These are phyloP conservation scores for Seriola aureovittata DNA, from an alignment of 2,113 vertebrate species.

Conservation along the genomic window DNA sequence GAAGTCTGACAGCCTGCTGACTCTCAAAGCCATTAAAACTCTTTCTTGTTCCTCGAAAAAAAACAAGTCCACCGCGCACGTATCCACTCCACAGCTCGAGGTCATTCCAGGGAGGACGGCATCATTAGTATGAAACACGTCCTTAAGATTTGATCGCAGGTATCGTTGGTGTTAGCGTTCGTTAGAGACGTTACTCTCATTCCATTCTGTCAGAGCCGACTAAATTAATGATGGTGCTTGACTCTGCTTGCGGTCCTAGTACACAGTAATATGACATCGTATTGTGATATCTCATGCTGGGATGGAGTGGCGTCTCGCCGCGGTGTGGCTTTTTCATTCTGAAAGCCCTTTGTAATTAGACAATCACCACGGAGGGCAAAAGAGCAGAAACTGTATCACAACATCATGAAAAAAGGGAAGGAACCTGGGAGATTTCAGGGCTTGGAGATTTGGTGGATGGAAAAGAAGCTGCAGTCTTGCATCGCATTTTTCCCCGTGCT, in stretches of 20 bases:
- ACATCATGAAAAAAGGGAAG: conserved; percentile 8
- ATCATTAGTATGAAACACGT: conserved; percentile 64
- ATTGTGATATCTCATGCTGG: conserved; percentile 52
- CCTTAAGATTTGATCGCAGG: conserved; percentile 53
- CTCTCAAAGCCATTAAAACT: conserved; percentile 67
- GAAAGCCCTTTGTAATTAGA: conserved; percentile 63
- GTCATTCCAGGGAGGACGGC: conserved; percentile 52
- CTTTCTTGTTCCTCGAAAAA: conserved; percentile 49
- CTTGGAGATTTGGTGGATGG: conserved; percentile 9
- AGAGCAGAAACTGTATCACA: conserved; percentile 42
- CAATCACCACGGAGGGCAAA: conserved; percentile 16
- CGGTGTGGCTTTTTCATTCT: conserved; percentile 29
- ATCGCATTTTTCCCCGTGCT: conserved; percentile 50
- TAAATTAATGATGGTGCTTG: conserved; percentile 55
- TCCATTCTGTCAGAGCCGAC: conserved; percentile 43
- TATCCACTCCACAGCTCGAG: conserved; percentile 47
- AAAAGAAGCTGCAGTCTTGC: conserved; percentile 16
- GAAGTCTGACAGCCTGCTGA: conserved; percentile 57
- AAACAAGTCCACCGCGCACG: conserved; percentile 44
- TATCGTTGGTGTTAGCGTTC: conserved; percentile 57
- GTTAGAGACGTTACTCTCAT: conserved; percentile 58
- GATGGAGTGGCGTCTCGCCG: conserved; percentile 26
- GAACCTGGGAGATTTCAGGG: conserved; percentile 37
- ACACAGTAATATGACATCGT: conserved; percentile 38
- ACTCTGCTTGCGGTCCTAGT: conserved; percentile 53